A percentile compares a stretch with the other conserved stretches of the same genome.
These are phyloP conservation scores for Phrynocephalus versicolor DNA, from an alignment of 2,113 vertebrate species.

Conservation along the genomic window DNA sequence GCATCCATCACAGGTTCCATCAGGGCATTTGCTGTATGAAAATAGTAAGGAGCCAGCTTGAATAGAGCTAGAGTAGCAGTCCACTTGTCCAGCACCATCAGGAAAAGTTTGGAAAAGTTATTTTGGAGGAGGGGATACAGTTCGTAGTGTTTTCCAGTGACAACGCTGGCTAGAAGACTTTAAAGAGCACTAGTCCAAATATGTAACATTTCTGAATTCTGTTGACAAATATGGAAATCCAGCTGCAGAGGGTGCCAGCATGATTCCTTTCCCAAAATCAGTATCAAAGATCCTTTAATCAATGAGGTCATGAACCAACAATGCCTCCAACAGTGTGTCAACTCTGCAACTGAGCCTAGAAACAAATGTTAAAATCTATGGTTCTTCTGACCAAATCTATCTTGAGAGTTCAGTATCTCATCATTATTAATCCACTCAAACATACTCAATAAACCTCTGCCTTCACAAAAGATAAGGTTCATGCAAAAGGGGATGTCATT, in stretches of 20 bases:
- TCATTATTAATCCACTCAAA: background rate
- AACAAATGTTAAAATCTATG: background rate
- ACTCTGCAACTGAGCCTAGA: background rate
- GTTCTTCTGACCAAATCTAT: background rate
- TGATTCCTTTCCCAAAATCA: background rate
- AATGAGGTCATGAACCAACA: too few species aligned
- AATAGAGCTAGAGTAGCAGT: background rate
- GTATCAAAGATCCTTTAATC: background rate
- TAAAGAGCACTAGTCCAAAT: background rate
- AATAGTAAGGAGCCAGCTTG: background rate
- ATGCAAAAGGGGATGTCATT: background rate
- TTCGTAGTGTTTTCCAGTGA: too few species aligned
- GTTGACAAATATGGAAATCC: background rate
- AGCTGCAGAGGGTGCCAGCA: background rate
- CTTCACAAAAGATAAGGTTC: background rate
- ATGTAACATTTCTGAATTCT: too few species aligned
- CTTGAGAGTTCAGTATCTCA: background rate
- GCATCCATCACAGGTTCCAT: conserved; percentile 94
- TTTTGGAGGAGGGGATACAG: too few species aligned
- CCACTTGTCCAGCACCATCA: background rate
- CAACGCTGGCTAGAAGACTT: too few species aligned
- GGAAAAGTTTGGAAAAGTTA: too few species aligned
- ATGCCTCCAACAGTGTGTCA: background rate
- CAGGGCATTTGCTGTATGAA: conserved; percentile 82
- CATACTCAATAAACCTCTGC: background rate